Base-by-base conservation (phyloP, 37 sponge, comb jelly and placozoan genomes). In the Corticium candelabrum region DNA sequence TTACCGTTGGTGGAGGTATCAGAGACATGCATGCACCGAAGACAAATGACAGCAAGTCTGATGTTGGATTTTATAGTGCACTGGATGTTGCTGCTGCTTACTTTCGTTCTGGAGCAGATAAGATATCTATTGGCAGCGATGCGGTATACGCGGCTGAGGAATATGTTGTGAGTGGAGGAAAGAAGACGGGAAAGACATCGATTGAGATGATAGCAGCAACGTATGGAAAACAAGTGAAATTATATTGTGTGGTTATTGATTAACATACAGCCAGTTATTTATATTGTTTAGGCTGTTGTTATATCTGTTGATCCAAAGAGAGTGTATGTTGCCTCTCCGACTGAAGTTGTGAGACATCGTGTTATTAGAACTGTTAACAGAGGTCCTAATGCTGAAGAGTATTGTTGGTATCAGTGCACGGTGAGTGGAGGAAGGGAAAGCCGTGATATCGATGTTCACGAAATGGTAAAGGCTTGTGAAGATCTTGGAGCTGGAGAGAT, bases 401-500 rank as follows among this genome's bases (percentile, higher is more conserved):
- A 70, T 29, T 70, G 73, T 15, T 70, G 73, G 73, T 70, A 70
- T 70, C 73, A 32, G 21, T 70, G 73, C 29, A 70, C 73, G 5
- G 21, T 15, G 4, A 15, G 5, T 32, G 73, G 73, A 7, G 73
- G 73, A n/a, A 7, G 73, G 5, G 34, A 7, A n/a, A 32, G 5
- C 73, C 5, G n/a, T 29, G 73, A 70, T 15, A 5, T 70, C 5
- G 73, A 15, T 32, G 73, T 15, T 32, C 21, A 29, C n/a, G 73
- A 70, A 5, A 33, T 70, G 35, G 73, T 70, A 15, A 7, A 15
- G 4, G 73, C 73, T 33, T 70, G 73, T 32, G 73, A 70, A 15
- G 73, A 4, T 4, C 73, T 70, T 29, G 73, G 73, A 7, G 73
- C 73, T 70, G 73, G 73, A n/a, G 77, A 76, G 77, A 76, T 76